These are phyloP conservation scores for Gisinianus flammeolus DNA, from an alignment of 2,888 invertebrate genomes.

Conservation along the genomic window DNA sequence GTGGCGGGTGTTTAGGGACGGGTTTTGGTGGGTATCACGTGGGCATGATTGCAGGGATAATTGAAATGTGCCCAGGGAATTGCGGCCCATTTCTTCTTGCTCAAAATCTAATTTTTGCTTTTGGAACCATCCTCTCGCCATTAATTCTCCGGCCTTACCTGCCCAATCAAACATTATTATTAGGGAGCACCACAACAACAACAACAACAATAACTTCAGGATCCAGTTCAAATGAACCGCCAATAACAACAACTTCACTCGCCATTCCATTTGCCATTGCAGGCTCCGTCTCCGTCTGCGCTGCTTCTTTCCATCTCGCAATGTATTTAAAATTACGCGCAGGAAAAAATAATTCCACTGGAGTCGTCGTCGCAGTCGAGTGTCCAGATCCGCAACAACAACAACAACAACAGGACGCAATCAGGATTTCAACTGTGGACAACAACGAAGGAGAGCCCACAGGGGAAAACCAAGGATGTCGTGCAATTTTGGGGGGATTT, in stretches of 20 bases:
- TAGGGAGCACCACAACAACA: no score
- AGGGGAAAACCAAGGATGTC: background rate
- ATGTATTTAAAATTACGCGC: no score
- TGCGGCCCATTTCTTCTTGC: constrained; percentile 43
- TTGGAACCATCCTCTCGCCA: constrained; percentile 41
- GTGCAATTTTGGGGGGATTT: background rate
- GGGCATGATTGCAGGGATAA: constrained; percentile 48
- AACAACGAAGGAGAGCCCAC: background rate
- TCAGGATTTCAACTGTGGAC: background rate
- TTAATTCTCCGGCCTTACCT: constrained; percentile 44
- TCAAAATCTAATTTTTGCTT: constrained; percentile 44
- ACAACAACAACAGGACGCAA: background rate
- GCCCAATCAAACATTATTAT: background rate
- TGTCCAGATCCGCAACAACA: background rate
- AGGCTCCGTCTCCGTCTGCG: no score
- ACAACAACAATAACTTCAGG: background rate
- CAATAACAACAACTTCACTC: background rate
- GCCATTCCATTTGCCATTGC: no score
- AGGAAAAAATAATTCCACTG: no score
- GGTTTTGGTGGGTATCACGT: constrained; percentile 45
- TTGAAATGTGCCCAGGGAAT: constrained; percentile 46
- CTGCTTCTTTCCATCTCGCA: no score
- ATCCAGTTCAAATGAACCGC: background rate
- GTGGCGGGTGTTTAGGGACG: constrained; percentile 37
- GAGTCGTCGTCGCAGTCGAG: no score